phyloP scores from a whole-genome alignment of 2,797 vertebrate species.

The Sciaenops ocellatus region DNA sequence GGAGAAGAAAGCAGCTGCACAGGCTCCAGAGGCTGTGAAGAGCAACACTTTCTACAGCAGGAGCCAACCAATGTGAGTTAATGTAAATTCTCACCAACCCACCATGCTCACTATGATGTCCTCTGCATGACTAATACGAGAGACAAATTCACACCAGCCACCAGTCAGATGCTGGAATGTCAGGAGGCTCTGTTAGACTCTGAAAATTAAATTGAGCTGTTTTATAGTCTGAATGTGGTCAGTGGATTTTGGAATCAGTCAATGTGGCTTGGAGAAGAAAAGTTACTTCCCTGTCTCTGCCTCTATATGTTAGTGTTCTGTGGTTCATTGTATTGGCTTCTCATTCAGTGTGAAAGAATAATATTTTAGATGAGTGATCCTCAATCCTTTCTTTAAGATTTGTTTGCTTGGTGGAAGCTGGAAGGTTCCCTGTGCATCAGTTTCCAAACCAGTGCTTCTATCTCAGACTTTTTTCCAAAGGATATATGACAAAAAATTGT shows the following conservation, averaged over 20 bases:
- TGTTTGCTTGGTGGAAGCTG: constrained; percentile 15
- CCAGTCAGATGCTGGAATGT: constrained; percentile 37
- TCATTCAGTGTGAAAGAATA: constrained; percentile 33
- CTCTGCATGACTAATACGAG: constrained; percentile 21
- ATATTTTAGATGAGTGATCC: constrained; percentile 20
- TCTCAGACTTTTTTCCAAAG: background rate
- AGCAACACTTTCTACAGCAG: constrained; percentile 71
- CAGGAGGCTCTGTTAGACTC: background rate
- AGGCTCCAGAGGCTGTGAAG: constrained; percentile 72
- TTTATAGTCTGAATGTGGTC: constrained; percentile 37
- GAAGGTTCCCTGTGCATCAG: background rate
- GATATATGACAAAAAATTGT: background rate
- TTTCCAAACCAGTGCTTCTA: constrained; percentile 14
- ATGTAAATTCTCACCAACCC: constrained; percentile 19
- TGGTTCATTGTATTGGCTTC: constrained; percentile 22
- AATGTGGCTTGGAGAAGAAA: background rate
- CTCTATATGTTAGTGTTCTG: constrained; percentile 10
- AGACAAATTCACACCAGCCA: constrained; percentile 32
- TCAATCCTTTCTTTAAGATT: background rate
- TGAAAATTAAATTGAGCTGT: constrained; percentile 9
- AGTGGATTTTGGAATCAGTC: constrained; percentile 28
- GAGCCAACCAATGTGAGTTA: constrained; percentile 85
- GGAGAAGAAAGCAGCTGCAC: constrained; percentile 85
- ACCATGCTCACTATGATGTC: constrained; percentile 3
- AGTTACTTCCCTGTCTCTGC: background rate